A percentile compares a stretch with the other conserved stretches of the same genome.
Evolutionary conservation across 2,797 vertebrate genomes (phyloP).

Genomic region (Micropoecilia bifurca): DNA sequence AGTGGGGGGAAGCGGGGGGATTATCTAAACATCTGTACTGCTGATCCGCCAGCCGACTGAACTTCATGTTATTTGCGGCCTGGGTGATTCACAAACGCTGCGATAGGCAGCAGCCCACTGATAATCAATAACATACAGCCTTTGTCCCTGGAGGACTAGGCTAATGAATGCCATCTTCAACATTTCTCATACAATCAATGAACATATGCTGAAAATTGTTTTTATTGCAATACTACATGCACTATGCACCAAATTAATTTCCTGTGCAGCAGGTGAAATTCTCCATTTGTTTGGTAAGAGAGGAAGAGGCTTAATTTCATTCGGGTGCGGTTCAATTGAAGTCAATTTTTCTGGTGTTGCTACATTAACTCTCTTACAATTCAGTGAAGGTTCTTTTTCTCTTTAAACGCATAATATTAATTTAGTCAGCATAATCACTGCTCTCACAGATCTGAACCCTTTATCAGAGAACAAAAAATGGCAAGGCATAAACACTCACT

Average conservation of each 20-base stretch:
- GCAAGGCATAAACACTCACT: background rate
- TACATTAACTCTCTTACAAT: background rate
- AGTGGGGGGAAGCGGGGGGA: constrained; percentile 11
- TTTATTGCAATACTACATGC: constrained; percentile 6
- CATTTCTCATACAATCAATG: constrained; percentile 37
- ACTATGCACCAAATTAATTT: constrained; percentile 26
- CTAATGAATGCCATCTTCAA: constrained; percentile 34
- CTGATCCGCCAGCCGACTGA: constrained; percentile 29
- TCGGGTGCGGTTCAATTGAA: background rate
- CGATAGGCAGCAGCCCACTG: constrained; percentile 23
- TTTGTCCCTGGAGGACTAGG: constrained; percentile 21
- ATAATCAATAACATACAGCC: constrained; percentile 42
- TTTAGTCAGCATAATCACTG: background rate
- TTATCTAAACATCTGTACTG: constrained; percentile 28
- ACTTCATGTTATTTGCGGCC: constrained; percentile 43
- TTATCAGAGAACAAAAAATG: background rate
- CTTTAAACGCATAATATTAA: background rate
- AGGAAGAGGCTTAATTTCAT: constrained; percentile 8
- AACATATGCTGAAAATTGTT: constrained; percentile 35
- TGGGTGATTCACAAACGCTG: constrained; percentile 29
- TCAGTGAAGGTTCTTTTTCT: background rate
- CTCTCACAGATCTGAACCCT: background rate
- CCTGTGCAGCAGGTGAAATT: constrained; percentile 13
- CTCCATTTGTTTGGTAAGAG: background rate
- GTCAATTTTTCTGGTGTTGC: background rate